Evolutionary conservation across 2,888 invertebrate species (phyloP), one percentile per base, ranked within the genome.

Genomic region (Lycocerus yunnanus): DNA sequence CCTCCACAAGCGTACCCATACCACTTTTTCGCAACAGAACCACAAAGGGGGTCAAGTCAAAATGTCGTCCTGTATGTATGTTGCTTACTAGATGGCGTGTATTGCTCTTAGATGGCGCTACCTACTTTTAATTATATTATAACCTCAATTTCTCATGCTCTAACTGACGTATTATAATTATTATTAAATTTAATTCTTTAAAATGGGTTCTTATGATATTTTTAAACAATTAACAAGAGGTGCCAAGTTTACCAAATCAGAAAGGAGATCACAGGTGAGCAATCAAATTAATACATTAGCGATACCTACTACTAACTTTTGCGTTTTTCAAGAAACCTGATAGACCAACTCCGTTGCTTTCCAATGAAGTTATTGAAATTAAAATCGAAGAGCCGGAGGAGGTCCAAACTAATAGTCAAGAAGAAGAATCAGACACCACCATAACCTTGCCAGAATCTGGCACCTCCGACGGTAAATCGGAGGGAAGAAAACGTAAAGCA

Each of bases 401-500:
- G 2, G 10, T 10, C 3, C 3, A 3, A 24, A 4, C 9, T 21
- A 21, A 2, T 9, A 21, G 61, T 67, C 77, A 77, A 14, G 58
- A 66, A 76, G 59, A 58, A 63, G 24, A 75, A 11, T 66, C 74
- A 61, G 18, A 69, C 58, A 73, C 73, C 10, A n/a, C 1, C 2
- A 1, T 4, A 27, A 13, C 3, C 27, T 73, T 77, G 61, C 67
- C 78, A 16, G 77, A 77, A 20, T 66, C 69, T 15, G 75, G 76
- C n/a, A 67, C 67, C 66, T 67, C 73, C n/a, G 68, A 73, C 13
- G 10, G 0, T 10, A 21, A 10, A 2, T 24, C 21, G 11, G 21
- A 24, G 3, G 70, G 21, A 27, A 75, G 68, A 69, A 80, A 74
- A 72, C 24, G 74, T 70, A 75, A 69, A 73, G 77, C 89, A 81